Conservation (phyloP, 2,113 vertebrate species). For the Podilymbus podiceps region DNA sequence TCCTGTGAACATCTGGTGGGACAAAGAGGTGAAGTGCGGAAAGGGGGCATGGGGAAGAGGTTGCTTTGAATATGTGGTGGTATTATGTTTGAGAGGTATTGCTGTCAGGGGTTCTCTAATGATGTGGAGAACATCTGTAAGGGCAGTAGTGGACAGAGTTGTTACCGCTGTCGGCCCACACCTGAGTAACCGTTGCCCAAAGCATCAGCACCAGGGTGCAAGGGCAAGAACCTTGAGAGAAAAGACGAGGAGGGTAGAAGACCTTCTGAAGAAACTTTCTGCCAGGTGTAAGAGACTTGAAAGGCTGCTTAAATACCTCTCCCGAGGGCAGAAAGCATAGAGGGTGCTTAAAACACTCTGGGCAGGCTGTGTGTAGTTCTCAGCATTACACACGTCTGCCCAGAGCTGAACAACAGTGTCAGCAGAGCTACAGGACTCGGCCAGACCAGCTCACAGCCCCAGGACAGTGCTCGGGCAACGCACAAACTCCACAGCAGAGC, state of each 20-base stretch:
- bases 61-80: background rate
- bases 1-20: background rate
- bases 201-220: background rate
- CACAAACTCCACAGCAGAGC: background rate
- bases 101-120: background rate
- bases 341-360: background rate
- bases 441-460: background rate
- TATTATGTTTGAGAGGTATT: background rate
- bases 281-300: background rate
- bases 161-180: background rate
- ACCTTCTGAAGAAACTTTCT: background rate
- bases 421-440: background rate
- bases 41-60: background rate
- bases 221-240: background rate
- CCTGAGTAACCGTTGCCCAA: background rate
- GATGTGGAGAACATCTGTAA: background rate
- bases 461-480: background rate
- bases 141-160: background rate
- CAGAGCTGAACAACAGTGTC: background rate
- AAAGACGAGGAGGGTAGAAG: background rate
- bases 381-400: background rate
- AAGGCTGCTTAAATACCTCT: background rate
- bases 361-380: background rate
- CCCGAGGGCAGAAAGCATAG: background rate
- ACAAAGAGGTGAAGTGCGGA: background rate